Evolutionary conservation across 1,140 invertebrate genomes (phyloP).

Genomic region (Whitmania pigra): DNA sequence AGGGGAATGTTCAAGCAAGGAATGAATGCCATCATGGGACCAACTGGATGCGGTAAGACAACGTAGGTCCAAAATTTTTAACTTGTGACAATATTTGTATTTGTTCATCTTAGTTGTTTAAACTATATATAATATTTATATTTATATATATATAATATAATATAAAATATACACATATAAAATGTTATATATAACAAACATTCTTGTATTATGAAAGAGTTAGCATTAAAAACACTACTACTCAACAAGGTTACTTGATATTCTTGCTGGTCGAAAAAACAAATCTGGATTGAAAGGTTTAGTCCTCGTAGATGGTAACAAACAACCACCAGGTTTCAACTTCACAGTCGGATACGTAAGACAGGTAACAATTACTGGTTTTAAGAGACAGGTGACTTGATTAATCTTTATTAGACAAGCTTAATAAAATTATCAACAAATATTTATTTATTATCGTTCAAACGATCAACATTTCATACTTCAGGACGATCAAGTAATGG

Average conservation of each 20-base stretch:
- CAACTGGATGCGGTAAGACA: slow-evolving; percentile 42
- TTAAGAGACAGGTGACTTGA: too few species aligned
- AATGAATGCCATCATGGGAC: slow-evolving; percentile 42
- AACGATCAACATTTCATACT: background rate
- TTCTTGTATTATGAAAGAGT: background rate
- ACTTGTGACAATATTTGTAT: background rate
- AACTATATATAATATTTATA: background rate
- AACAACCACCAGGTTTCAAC: slow-evolving; percentile 40
- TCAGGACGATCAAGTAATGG: slow-evolving; percentile 39
- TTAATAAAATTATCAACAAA: slow-evolving; percentile 3
- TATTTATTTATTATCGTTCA: background rate
- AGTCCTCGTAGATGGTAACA: slow-evolving; percentile 37
- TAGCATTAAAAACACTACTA: background rate
- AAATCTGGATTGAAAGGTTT: slow-evolving; percentile 32
- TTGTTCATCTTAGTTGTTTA: background rate
- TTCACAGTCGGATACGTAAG: slow-evolving; percentile 42
- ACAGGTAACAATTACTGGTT: slow-evolving; percentile 28
- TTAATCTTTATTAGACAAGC: background rate
- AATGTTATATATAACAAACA: background rate
- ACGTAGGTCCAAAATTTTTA: slow-evolving; percentile 33
- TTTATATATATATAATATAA: too few species aligned
- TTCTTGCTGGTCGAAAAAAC: slow-evolving; percentile 39
- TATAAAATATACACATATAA: too few species aligned
- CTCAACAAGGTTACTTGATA: slow-evolving; percentile 35
- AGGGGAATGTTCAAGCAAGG: slow-evolving; percentile 40